Conservation (phyloP, 2,888 invertebrate species). For the Blera fallax region DNA sequence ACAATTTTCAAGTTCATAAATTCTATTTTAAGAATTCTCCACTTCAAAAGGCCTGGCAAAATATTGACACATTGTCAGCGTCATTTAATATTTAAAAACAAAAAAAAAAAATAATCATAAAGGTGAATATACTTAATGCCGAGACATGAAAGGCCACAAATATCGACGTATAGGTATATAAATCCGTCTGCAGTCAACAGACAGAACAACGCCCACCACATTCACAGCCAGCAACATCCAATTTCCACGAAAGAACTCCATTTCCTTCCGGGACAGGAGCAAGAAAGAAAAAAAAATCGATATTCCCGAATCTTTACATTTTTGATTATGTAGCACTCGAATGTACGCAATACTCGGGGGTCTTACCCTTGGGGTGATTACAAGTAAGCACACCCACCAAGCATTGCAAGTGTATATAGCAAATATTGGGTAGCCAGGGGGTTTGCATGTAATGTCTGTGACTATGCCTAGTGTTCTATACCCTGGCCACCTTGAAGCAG, state of each 20-base stretch:
- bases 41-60: neutral
- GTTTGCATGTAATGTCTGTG: conserved; percentile 13
- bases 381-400: conserved; percentile 2
- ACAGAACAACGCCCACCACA: conserved; percentile 29
- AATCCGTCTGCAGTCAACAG: conserved; percentile 26
- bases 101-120: neutral
- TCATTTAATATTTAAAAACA: neutral
- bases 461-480: neutral
- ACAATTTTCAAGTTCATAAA: neutral
- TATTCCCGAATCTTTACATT: conserved; percentile 18
- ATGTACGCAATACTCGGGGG: conserved; percentile 9
- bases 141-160: conserved; percentile 15
- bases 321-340: conserved; percentile 18
- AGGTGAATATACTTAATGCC: conserved; percentile 1
- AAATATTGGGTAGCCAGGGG: neutral
- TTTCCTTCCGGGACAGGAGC: conserved; percentile 25
- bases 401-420: neutral
- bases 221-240: neutral
- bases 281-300: conserved; percentile 9
- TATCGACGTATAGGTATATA: neutral
- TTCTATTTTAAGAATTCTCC: neutral
- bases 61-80: neutral
- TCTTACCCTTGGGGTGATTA: conserved; percentile 23
- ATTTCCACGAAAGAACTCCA: conserved; percentile 19
- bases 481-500: neutral